These are phyloP conservation scores for Pyrrhosoma nymphula DNA, from an alignment of 2,888 invertebrate species.

Conservation along the genomic window DNA sequence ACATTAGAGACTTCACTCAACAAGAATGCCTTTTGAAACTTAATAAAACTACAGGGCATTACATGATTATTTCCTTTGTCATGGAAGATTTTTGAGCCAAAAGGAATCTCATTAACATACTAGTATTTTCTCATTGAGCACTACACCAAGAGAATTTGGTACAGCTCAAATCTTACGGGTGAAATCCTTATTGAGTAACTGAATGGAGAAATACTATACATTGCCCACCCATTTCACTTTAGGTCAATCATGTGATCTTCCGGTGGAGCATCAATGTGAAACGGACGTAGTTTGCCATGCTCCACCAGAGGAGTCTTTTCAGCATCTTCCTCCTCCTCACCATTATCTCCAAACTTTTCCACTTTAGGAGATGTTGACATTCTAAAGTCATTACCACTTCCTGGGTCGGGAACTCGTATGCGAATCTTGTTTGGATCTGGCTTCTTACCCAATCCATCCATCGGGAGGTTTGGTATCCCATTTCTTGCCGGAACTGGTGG, in stretches of 20 bases:
- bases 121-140: constrained; percentile 34
- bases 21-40: background rate
- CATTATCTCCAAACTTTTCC: constrained; percentile 59
- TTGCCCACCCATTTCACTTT: constrained; percentile 71
- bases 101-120: constrained; percentile 1
- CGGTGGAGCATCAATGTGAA: constrained; percentile 72
- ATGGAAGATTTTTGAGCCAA: constrained; percentile 56
- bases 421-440: constrained; percentile 85
- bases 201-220: background rate
- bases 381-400: constrained; percentile 52
- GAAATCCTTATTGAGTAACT: constrained; percentile 49
- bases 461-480: constrained; percentile 50
- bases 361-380: constrained; percentile 31
- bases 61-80: constrained; percentile 35
- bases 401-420: constrained; percentile 80
- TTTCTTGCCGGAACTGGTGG: constrained; percentile 51
- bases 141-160: constrained; percentile 62
- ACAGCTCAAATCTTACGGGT: constrained; percentile 46
- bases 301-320: constrained; percentile 74
- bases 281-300: constrained; percentile 73
- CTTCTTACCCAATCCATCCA: constrained; percentile 63
- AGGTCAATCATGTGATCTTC: constrained; percentile 72
- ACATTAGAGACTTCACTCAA: background rate
- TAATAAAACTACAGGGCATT: constrained; percentile 13
- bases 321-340: constrained; percentile 72